Percentiles rank a stretch among this genome's conserved stretches.
phyloP scores from a whole-genome alignment of 1,140 invertebrate genomes.

The Harlomillsia oculata region DNA sequence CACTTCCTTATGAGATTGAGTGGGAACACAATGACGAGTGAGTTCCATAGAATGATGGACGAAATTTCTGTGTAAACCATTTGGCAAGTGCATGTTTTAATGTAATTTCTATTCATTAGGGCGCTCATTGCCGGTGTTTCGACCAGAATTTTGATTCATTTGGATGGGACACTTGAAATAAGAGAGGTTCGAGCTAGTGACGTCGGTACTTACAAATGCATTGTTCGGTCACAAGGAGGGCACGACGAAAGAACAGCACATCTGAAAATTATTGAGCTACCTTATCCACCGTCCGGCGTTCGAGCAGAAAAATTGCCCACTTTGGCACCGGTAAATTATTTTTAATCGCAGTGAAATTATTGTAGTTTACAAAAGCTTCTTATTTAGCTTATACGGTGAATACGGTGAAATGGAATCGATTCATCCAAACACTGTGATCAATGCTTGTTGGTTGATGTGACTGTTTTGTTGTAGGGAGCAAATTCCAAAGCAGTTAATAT shows the following conservation, averaged over 20 bases:
- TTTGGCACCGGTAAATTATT: constrained; percentile 40
- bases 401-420: too few species aligned
- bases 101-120: constrained; percentile 23
- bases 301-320: constrained; percentile 52
- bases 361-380: background rate
- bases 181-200: constrained; percentile 65
- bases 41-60: constrained; percentile 38
- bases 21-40: constrained; percentile 84
- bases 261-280: constrained; percentile 84
- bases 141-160: constrained; percentile 56
- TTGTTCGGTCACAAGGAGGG: constrained; percentile 74
- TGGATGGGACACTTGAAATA: constrained; percentile 71
- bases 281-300: constrained; percentile 80
- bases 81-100: background rate
- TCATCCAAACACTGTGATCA: too few species aligned
- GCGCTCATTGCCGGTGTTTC: constrained; percentile 47
- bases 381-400: background rate
- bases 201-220: constrained; percentile 70
- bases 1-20: constrained; percentile 75
- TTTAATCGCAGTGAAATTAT: too few species aligned
- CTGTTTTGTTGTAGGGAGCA: constrained; percentile 21
- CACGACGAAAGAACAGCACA: constrained; percentile 78
- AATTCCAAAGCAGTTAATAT: constrained; percentile 60
- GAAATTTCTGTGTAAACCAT: background rate
- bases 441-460: too few species aligned